Base-by-base conservation (phyloP, 1,140 invertebrate species). In the Dreissena rostriformis region DNA sequence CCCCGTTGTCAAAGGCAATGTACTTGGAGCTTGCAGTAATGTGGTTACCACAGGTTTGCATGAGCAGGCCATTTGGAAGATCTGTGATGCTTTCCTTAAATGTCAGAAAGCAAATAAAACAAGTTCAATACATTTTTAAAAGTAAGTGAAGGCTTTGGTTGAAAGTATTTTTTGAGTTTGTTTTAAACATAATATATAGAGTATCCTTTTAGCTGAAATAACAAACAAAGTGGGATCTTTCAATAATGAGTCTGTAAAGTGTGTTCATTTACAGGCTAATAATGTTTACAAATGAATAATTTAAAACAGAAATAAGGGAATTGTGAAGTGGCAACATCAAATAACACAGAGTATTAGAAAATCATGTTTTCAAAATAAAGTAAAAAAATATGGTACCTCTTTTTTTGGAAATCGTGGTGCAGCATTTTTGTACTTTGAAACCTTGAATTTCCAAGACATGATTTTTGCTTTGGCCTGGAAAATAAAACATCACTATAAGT, bases 391-490 rank as follows among this genome's bases (percentile, higher is more conserved):
- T 79, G 74, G 75, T 88, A 93, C 93, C 90, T 98, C 97, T 92
- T 98, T 98, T 84, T 93, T 94, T 14, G 97, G 97, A 86, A 98
- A 96, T 91, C 98, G 97, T 29, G 97, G 97, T 86, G 97, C 96
- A 82, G 97, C 97, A 97, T 99, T 98, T 95, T 98, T 98, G 93
- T 98, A 99, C 93, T 99, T 98, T 76, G 97, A 98, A 92, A 97
- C 97, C 95, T 98, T 98, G 94, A 98, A 98, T 94, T 97, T 95
- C 97, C 97, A 98, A 94, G 91, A 88, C 91, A 91, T 92, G 14
- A 24, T 71, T 39, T 8, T 19, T 63, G 66, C 14, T 26, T 22
- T 57, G 22, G 17, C 17, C 51, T 39, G n/a, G 39, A 29, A 28
- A 26, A 22, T 8, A 28, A 68, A 28, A 29, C 22, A 68, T 4